Conservation (phyloP, 2,888 invertebrate genomes). For the Sarcophaga carnaria region DNA sequence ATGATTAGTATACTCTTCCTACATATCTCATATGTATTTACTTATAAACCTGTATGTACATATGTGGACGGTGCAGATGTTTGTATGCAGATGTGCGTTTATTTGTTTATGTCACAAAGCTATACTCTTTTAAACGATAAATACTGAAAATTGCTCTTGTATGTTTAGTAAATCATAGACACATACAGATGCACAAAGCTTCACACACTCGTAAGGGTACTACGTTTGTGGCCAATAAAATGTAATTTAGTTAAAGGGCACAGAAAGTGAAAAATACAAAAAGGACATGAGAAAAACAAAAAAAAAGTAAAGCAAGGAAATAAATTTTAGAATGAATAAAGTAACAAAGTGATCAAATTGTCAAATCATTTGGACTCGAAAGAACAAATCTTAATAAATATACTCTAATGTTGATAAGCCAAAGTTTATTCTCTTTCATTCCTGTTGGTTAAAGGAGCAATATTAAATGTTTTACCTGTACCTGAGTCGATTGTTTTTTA, state of each 20-base stretch:
- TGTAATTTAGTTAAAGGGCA: constrained; percentile 4
- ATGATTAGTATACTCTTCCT: constrained; percentile 9
- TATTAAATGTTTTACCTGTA: not conserved
- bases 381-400: not conserved
- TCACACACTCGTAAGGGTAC: not conserved
- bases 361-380: not conserved
- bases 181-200: not conserved
- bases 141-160: not conserved
- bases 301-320: not conserved
- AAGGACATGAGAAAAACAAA: not conserved
- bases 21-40: not conserved
- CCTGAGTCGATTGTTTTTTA: not conserved
- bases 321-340: not conserved
- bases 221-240: constrained; percentile 1
- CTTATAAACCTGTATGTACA: not conserved
- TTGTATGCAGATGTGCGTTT: not conserved
- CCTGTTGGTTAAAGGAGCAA: not conserved
- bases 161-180: constrained; percentile 12
- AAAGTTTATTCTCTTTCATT: not conserved
- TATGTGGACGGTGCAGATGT: not conserved
- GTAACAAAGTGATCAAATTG: not conserved
- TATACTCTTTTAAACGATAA: constrained; percentile 18
- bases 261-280: not conserved
- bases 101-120: constrained; percentile 31
- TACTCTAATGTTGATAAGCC: not conserved